Evolutionary conservation across 2,888 invertebrate genomes (phyloP).

Genomic region (Stomorhina lunata): DNA sequence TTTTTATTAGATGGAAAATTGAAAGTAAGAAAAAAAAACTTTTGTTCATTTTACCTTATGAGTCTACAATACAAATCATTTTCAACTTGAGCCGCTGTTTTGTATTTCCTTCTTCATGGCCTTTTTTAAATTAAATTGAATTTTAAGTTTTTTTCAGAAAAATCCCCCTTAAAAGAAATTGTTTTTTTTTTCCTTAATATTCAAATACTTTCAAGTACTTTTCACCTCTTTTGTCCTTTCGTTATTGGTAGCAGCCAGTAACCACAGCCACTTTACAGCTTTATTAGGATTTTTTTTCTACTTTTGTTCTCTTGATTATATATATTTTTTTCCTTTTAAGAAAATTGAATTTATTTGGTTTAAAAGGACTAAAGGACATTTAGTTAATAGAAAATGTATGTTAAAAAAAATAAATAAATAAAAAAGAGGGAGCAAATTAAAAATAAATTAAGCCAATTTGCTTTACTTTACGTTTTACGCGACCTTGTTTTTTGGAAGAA

Average conservation of each 20-base stretch:
- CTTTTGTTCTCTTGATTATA: slow-evolving; percentile 23
- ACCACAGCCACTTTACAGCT: slow-evolving; percentile 59
- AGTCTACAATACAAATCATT: neutral
- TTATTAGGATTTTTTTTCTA: neutral
- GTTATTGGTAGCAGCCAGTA: slow-evolving; percentile 33
- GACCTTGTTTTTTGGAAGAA: slow-evolving; percentile 23
- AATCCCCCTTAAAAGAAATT: neutral
- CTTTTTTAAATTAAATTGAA: slow-evolving; percentile 58
- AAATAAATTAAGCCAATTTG: slow-evolving; percentile 79
- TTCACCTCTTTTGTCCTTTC: slow-evolving; percentile 65
- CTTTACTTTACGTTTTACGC: slow-evolving; percentile 63
- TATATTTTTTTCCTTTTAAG: slow-evolving; percentile 41
- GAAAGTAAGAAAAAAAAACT: slow-evolving; percentile 63
- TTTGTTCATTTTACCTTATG: slow-evolving; percentile 12
- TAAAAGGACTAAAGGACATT: slow-evolving; percentile 42
- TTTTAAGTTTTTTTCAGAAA: slow-evolving; percentile 21
- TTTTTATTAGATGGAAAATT: slow-evolving; percentile 60
- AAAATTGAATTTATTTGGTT: slow-evolving; percentile 60
- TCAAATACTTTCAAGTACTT: slow-evolving; percentile 54
- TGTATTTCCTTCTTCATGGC: slow-evolving; percentile 26
- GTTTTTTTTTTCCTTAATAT: slow-evolving; percentile 6
- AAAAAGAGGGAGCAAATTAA: slow-evolving; percentile 76
- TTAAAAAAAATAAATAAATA: slow-evolving; percentile 6
- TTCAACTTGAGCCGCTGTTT: slow-evolving; percentile 13
- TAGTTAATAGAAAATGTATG: slow-evolving; percentile 39